Conservation (phyloP, 1,140 invertebrate genomes). For the Laupala kohalensis region DNA sequence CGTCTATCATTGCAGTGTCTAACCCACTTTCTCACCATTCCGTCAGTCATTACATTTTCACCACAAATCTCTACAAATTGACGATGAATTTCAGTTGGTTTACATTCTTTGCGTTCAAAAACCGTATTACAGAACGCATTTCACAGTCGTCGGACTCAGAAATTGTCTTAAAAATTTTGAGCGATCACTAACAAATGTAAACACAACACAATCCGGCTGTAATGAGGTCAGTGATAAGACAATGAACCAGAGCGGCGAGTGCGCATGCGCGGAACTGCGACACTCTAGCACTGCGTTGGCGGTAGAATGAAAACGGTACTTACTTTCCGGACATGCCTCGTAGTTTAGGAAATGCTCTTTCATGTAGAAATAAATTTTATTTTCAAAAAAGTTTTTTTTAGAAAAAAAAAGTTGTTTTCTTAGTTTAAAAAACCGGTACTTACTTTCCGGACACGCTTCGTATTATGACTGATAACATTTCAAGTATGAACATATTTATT, state of each 20-base stretch:
- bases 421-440: too few species aligned
- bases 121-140: neutral
- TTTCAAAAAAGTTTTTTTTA: too few species aligned
- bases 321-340: too few species aligned
- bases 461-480: too few species aligned
- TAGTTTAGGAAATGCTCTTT: too few species aligned
- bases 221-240: slow-evolving; percentile 12
- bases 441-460: too few species aligned
- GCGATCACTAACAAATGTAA: slow-evolving; percentile 2
- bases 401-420: too few species aligned
- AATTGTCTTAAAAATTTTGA: slow-evolving; percentile 11
- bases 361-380: too few species aligned
- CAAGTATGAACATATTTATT: too few species aligned
- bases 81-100: slow-evolving; percentile 15
- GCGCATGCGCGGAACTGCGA: slow-evolving; percentile 3
- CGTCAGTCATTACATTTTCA: slow-evolving; percentile 15
- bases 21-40: slow-evolving; percentile 17
- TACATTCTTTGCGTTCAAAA: slow-evolving; percentile 13
- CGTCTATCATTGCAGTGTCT: slow-evolving; percentile 15
- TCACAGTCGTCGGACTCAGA: neutral
- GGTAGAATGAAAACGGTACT: neutral
- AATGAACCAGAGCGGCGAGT: slow-evolving; percentile 5
- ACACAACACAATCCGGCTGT: slow-evolving; percentile 8
- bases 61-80: slow-evolving; percentile 13
- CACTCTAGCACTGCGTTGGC: neutral